A percentile compares a stretch with the other conserved stretches of the same genome.
These are phyloP conservation scores for Tetranychus truncatus DNA, from an alignment of 2,888 invertebrate genomes.

Conservation along the genomic window DNA sequence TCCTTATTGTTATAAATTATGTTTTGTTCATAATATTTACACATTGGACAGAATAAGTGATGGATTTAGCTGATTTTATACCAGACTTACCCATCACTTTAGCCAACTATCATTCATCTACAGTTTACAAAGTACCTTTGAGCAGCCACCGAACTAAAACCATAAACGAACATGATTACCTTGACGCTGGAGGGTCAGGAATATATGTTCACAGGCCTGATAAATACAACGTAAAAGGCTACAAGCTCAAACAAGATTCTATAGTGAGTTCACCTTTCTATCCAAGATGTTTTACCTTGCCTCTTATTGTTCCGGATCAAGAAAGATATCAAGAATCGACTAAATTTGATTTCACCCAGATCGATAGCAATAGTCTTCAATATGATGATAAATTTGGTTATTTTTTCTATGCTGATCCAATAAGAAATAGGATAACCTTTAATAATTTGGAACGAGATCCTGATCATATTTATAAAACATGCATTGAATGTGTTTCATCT, in stretches of 20 bases:
- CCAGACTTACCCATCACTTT: not conserved
- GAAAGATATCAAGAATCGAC: not conserved
- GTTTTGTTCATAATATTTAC: not conserved
- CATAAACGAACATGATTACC: not conserved
- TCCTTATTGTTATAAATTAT: not conserved
- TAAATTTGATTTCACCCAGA: not conserved
- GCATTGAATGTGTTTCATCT: not conserved
- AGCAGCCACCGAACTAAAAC: not conserved
- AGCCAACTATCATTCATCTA: not conserved
- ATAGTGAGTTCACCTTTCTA: not conserved
- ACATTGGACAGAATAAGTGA: not conserved
- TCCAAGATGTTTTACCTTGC: not conserved
- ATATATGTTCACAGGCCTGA: not conserved
- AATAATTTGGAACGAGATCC: not conserved
- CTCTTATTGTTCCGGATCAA: not conserved
- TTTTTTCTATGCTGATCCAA: not conserved
- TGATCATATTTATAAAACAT: not conserved
- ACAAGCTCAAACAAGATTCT: not conserved
- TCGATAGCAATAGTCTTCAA: not conserved
- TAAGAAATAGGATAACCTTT: not conserved
- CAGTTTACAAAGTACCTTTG: not conserved
- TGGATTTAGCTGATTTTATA: not conserved
- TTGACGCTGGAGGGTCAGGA: not conserved
- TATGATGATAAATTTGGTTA: not conserved
- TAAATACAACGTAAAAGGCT: not conserved